phyloP scores from a whole-genome alignment of 2,888 invertebrate genomes.

The Oscheius sp. region DNA sequence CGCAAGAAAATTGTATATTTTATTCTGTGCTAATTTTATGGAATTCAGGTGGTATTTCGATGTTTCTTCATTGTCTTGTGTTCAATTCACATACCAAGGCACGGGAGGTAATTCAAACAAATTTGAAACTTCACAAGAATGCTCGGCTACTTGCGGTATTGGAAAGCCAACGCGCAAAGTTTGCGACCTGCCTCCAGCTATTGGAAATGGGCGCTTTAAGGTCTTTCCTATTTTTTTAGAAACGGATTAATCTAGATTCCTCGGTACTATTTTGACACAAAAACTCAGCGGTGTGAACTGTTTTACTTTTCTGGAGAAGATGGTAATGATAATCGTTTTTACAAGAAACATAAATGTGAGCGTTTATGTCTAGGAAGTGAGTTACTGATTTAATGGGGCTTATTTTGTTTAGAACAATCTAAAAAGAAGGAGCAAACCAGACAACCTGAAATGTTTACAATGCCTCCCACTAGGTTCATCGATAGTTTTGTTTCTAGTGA shows the following conservation, averaged over 20 bases:
- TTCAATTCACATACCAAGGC: constrained; percentile 56
- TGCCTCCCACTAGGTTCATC: constrained; percentile 7
- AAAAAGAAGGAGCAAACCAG: constrained; percentile 26
- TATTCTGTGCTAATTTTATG: not conserved
- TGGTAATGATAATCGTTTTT: constrained; percentile 64
- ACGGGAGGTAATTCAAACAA: constrained; percentile 60
- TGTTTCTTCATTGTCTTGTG: constrained; percentile 44
- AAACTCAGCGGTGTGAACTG: constrained; percentile 50
- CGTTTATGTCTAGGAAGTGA: constrained; percentile 49
- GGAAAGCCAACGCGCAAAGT: constrained; percentile 46
- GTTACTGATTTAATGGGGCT: not conserved
- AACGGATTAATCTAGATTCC: constrained; percentile 37
- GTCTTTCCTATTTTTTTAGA: not conserved
- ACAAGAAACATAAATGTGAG: constrained; percentile 53
- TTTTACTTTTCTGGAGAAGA: constrained; percentile 58
- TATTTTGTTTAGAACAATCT: constrained; percentile 11
- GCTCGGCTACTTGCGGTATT: constrained; percentile 54
- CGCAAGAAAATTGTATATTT: constrained; percentile 23
- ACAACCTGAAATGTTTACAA: not conserved
- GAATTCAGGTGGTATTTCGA: constrained; percentile 53
- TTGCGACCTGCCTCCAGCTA: constrained; percentile 42
- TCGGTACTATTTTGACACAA: constrained; percentile 55
- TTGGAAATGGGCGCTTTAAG: constrained; percentile 47
- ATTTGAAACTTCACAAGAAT: constrained; percentile 48
- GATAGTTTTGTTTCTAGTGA: constrained; percentile 22